Evolutionary conservation across 2,113 vertebrate genomes (phyloP).

Genomic region (Propithecus coquereli): DNA sequence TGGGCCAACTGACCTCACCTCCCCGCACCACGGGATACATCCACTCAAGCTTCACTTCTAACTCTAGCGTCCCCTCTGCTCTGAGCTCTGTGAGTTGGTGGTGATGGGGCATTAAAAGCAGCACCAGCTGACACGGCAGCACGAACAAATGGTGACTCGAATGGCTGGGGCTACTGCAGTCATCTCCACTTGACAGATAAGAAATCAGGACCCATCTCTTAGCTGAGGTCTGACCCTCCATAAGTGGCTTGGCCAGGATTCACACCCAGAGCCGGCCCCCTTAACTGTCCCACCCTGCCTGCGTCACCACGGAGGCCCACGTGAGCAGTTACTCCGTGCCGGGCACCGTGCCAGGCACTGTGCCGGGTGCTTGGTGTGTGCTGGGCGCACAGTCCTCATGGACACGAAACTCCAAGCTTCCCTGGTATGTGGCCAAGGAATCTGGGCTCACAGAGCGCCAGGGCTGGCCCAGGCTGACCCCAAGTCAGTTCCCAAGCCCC

Average conservation of each 20-base stretch:
- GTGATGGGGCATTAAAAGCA: rapidly evolving
- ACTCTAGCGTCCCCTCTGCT: rapidly evolving
- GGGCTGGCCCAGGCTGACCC: neutral
- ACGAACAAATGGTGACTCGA: rapidly evolving
- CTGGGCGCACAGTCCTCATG: rapidly evolving
- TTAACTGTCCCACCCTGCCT: rapidly evolving
- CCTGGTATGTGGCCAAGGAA: neutral
- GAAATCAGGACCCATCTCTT: neutral
- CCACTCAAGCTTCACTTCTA: rapidly evolving
- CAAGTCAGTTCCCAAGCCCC: neutral
- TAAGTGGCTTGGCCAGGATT: rapidly evolving
- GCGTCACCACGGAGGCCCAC: rapidly evolving
- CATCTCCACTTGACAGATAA: neutral
- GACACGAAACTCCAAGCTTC: neutral
- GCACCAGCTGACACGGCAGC: rapidly evolving
- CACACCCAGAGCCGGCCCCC: too few relatives aligned
- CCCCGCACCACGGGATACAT: rapidly evolving
- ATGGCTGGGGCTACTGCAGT: rapidly evolving
- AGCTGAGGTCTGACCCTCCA: rapidly evolving
- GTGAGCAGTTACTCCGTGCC: rapidly evolving
- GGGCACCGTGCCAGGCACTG: rapidly evolving
- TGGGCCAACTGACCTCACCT: too few relatives aligned
- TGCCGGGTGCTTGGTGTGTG: rapidly evolving
- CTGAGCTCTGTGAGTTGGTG: rapidly evolving
- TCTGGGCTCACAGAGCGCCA: neutral